Evolutionary conservation across 2,797 vertebrate genomes (phyloP).

Genomic region (Phoebastria nigripes): DNA sequence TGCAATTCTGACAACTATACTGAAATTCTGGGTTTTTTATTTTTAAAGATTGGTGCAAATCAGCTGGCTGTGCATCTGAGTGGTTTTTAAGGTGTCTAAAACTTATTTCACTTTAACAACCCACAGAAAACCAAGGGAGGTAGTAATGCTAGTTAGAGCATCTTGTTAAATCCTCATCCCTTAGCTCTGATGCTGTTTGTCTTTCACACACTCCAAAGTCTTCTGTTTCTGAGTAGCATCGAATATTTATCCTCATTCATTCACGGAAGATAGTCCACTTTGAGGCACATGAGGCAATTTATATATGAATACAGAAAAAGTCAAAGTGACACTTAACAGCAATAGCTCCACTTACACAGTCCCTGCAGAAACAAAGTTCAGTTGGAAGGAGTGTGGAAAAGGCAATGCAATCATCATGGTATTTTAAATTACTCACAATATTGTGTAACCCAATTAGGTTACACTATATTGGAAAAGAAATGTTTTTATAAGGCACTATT

Average conservation of each 20-base stretch:
- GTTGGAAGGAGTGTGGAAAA: neutral
- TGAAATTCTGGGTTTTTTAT: neutral
- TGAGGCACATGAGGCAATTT: conserved; percentile 6
- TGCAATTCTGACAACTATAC: neutral
- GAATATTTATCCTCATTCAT: neutral
- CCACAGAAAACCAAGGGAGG: neutral
- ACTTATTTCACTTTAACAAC: conserved; percentile 3
- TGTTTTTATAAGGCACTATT: neutral
- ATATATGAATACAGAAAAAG: conserved; percentile 1
- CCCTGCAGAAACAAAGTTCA: neutral
- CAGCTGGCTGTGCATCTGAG: neutral
- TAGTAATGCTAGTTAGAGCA: neutral
- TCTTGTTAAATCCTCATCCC: conserved; percentile 7
- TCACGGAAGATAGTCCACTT: conserved; percentile 16
- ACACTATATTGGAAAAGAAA: neutral
- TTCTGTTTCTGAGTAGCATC: conserved; percentile 27
- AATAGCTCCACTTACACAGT: neutral
- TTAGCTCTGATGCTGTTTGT: neutral
- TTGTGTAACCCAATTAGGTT: neutral
- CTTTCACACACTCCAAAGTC: neutral
- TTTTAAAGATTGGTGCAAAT: neutral
- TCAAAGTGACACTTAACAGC: conserved; percentile 26
- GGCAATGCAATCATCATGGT: neutral
- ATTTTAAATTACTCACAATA: conserved; percentile 25
- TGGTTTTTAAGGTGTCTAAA: neutral